Conservation (phyloP, 2,113 vertebrate genomes). For the Candoia aspera region DNA sequence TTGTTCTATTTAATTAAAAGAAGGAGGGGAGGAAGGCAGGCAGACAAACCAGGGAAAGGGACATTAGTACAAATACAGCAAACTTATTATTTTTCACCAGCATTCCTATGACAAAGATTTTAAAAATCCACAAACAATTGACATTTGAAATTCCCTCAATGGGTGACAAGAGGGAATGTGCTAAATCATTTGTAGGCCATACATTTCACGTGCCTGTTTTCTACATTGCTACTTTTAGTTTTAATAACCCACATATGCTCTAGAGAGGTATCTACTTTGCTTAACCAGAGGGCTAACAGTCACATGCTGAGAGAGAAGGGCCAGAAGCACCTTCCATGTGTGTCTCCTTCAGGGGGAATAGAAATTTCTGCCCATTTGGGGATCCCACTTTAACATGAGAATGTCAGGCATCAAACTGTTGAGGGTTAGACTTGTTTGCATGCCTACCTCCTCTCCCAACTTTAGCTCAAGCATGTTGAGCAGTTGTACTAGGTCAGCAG, state of each 20-base stretch:
- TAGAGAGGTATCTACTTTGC: neutral
- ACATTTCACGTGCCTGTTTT: neutral
- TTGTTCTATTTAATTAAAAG: too few relatives aligned
- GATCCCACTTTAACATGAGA: neutral
- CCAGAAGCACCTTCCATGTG: neutral
- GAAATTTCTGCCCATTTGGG: neutral
- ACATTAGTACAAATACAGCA: too few relatives aligned
- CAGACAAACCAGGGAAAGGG: too few relatives aligned
- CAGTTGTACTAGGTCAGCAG: neutral
- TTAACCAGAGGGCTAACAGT: neutral
- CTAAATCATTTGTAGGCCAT: neutral
- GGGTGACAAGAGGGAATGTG: neutral
- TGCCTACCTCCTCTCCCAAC: neutral
- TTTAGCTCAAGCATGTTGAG: neutral
- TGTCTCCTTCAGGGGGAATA: neutral
- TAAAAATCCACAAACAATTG: neutral
- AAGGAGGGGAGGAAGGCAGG: too few relatives aligned
- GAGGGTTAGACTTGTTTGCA: neutral
- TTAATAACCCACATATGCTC: neutral
- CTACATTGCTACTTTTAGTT: neutral
- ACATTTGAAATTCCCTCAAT: neutral
- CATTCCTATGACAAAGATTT: too few relatives aligned
- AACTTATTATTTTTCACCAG: too few relatives aligned
- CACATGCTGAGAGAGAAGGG: neutral
- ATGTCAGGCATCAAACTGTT: neutral